Percentiles rank a stretch among this genome's conserved stretches.
phyloP scores from a whole-genome alignment of 2,113 vertebrate species.

The Suncus etruscus region DNA sequence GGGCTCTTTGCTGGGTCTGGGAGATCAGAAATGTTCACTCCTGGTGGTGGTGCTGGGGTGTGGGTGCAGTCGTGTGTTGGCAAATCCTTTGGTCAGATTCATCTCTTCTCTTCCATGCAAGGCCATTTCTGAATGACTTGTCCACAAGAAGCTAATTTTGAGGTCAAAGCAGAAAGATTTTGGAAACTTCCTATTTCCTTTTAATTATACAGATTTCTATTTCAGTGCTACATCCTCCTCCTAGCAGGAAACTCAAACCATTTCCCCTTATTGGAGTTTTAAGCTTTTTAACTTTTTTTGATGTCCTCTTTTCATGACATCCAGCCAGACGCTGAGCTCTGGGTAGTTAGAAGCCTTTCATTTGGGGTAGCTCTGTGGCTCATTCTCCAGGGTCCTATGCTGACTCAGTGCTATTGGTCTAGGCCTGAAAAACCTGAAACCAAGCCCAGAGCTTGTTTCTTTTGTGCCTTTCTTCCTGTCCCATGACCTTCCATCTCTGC shows the following conservation, averaged over 20 bases:
- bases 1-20: too few relatives aligned
- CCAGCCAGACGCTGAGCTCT: constrained; percentile 18
- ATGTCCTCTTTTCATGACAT: constrained; percentile 21
- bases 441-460: background rate
- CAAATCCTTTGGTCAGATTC: background rate
- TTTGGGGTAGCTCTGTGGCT: background rate
- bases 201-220: constrained; percentile 61
- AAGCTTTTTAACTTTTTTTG: background rate
- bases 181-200: constrained; percentile 23
- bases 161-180: background rate
- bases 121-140: constrained; percentile 37
- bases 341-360: background rate
- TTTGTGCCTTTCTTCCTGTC: background rate
- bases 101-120: background rate
- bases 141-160: background rate
- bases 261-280: constrained; percentile 54
- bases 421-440: background rate
- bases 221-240: constrained; percentile 63
- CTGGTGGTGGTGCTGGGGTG: too few relatives aligned
- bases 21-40: too few relatives aligned
- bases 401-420: background rate
- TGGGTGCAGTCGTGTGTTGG: too few relatives aligned
- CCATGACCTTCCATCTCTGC: background rate
- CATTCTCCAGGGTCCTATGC: constrained; percentile 12
- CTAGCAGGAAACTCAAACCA: constrained; percentile 69